Base-by-base conservation (phyloP, 2,888 invertebrate genomes). In the Loripinus fragilis region DNA sequence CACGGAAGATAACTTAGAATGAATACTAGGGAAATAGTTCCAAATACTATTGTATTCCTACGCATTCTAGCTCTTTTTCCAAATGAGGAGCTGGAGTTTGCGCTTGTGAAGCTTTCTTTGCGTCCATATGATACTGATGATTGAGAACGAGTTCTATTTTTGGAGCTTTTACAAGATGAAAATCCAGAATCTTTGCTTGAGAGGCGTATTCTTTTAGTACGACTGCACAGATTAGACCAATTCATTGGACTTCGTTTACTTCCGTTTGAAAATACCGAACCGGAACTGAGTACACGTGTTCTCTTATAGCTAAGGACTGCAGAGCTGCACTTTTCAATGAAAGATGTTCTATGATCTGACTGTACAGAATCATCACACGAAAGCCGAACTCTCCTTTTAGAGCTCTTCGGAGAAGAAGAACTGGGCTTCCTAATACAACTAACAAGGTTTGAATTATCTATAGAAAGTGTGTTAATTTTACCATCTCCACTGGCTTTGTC, bases 1-100 rank as follows among this genome's bases (percentile, higher is more conserved):
- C 73, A 77, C 38, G 73, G 77, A 28, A 77, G 77, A 60, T 77
- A 77, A 73, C 77, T 77, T n/a, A 77, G 45, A 12, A 77, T 52
- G 35, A 77, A 77, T 17, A 77, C 48, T 0, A 70, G 55, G n/a
- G 77, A 73, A n/a, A 77, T 73, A 8, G 69, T 73, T 23, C 69
- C 73, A 35, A 77, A 77, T 1, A 77, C 70, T 15, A 77, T 23
- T 2, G 77, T 77, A 50, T 69, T 77, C 48, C 77, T 77, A 17
- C 69, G 69, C 77, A 77, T 77, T 23, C 73, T 28, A 1, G 66
- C 76, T 23, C 67, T 30, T 28, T 55, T 76, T n/a, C 71, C 67
- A 12, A 33, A 17, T 17, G 52, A 66, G 2, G 48, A 17, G 20
- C 17, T 12, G 33, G 60, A 60, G 20, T 20, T 60, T 12, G 33